phyloP scores from a whole-genome alignment of 2,888 invertebrate genomes.

The Achlya flavicornis region DNA sequence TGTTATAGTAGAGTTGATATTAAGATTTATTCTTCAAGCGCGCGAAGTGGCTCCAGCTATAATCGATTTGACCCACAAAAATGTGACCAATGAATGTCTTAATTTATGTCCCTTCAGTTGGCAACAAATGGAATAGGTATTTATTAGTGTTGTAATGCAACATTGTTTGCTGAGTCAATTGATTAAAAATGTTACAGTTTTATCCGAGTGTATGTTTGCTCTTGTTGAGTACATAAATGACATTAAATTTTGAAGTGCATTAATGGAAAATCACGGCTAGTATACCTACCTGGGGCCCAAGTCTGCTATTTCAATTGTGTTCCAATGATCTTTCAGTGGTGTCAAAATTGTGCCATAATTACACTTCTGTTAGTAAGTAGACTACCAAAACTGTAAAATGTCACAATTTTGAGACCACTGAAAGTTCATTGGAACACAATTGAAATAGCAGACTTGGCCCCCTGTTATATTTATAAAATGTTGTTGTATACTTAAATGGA shows the following conservation, averaged over 20 bases:
- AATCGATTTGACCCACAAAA: slow-evolving; percentile 5
- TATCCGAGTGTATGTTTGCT: not conserved
- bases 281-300: too few species aligned
- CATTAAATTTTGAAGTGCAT: not conserved
- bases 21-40: not conserved
- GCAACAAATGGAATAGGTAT: not conserved
- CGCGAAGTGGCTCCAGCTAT: not conserved
- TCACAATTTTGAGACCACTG: too few species aligned
- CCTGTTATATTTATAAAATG: slow-evolving; percentile 8
- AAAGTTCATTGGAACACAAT: too few species aligned
- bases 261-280: slow-evolving; percentile 14
- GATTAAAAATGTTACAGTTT: slow-evolving; percentile 12
- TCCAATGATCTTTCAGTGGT: too few species aligned
- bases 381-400: too few species aligned
- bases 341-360: too few species aligned
- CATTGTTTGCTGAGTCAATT: slow-evolving; percentile 4
- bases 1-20: too few species aligned
- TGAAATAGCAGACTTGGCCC: too few species aligned
- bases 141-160: not conserved
- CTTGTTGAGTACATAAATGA: not conserved
- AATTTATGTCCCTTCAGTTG: not conserved
- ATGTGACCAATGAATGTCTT: not conserved
- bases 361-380: too few species aligned
- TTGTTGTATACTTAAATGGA: not conserved
- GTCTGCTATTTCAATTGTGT: too few species aligned